Percentiles rank a stretch among this genome's conserved stretches.
phyloP scores from a whole-genome alignment of 2,113 vertebrate species.

The Peromyscus californicus region DNA sequence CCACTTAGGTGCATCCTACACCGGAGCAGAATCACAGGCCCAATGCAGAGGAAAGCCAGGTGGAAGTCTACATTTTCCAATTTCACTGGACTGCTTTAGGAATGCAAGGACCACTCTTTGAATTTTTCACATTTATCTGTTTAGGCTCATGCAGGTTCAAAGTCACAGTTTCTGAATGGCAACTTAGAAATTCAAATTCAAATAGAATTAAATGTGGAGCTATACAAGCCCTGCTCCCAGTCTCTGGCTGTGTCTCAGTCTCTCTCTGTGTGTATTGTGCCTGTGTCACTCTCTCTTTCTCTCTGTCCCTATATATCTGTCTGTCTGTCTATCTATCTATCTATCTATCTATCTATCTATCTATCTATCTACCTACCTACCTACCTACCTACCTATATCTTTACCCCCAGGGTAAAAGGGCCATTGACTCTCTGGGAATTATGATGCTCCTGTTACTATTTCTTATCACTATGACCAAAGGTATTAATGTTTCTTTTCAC shows the following conservation, averaged over 20 bases:
- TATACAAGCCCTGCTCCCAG: fast-evolving
- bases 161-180: neutral
- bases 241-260: neutral
- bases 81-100: neutral
- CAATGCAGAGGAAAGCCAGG: neutral
- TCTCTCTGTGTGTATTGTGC: neutral
- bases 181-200: slow-evolving; percentile 9
- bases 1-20: slow-evolving; percentile 45
- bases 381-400: too few relatives aligned
- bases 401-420: neutral
- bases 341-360: neutral
- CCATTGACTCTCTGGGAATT: neutral
- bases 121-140: neutral
- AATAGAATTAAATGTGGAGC: neutral
- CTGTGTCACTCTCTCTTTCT: neutral
- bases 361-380: neutral
- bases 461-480: neutral
- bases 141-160: neutral
- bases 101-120: neutral
- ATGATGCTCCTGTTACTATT: neutral
- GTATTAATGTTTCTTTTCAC: neutral
- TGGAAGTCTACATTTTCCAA: slow-evolving; percentile 52
- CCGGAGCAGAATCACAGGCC: slow-evolving; percentile 48
- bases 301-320: neutral
- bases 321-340: neutral